phyloP scores from a whole-genome alignment of 2,888 invertebrate species.

The Rhyacophila evoluta region DNA sequence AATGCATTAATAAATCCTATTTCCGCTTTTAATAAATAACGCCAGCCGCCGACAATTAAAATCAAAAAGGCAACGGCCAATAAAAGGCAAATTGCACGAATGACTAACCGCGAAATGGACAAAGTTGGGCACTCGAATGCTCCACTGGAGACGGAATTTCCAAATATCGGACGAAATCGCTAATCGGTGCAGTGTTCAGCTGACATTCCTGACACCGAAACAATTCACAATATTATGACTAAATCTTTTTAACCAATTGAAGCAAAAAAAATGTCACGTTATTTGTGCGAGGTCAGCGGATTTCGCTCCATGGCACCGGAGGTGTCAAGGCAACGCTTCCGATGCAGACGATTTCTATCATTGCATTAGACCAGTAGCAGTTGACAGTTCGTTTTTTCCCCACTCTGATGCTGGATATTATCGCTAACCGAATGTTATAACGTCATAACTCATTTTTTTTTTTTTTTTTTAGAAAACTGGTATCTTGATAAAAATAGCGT shows the following conservation, averaged over 20 bases:
- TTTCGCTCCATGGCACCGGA: background rate
- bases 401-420: no score
- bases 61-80: no score
- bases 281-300: background rate
- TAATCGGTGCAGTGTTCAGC: constrained; percentile 10
- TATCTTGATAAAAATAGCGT: no score
- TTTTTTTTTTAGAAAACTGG: no score
- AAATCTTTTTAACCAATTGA: constrained; percentile 17
- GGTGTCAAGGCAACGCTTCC: constrained; percentile 5
- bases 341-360: background rate
- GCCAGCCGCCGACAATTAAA: no score
- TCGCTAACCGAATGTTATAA: no score
- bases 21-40: no score
- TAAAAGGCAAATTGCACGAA: no score
- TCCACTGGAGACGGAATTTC: background rate
- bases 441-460: no score
- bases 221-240: constrained; percentile 7
- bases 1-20: no score
- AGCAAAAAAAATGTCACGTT: constrained; percentile 20
- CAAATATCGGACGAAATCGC: constrained; percentile 9
- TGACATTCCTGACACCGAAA: constrained; percentile 8
- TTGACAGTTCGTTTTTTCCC: background rate
- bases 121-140: background rate
- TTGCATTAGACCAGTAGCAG: background rate
- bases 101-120: background rate